Conservation (phyloP, 2,113 vertebrate species). For the Eupsittula cactorum region DNA sequence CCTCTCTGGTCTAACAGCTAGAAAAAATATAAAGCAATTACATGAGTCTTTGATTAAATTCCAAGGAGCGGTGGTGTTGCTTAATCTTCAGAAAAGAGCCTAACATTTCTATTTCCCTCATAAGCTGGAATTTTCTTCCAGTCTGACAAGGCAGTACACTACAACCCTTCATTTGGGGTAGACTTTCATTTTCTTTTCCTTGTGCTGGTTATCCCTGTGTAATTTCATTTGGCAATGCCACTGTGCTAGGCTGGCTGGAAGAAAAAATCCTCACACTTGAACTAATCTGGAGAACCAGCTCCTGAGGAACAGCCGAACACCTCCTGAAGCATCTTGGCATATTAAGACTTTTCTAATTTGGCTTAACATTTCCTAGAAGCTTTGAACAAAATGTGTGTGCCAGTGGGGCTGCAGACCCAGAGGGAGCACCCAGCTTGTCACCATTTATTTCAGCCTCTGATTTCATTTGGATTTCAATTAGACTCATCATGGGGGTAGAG, state of each 20-base stretch:
- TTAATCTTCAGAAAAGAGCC: not conserved
- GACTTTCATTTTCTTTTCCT: not conserved
- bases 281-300: not conserved
- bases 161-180: not conserved
- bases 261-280: not conserved
- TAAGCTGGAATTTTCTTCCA: not conserved
- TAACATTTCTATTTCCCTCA: not conserved
- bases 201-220: not conserved
- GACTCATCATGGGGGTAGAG: not conserved
- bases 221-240: not conserved
- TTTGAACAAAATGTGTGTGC: not conserved
- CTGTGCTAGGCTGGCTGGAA: not conserved
- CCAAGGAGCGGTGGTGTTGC: not conserved
- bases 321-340: not conserved
- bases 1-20: not conserved
- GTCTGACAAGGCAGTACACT: not conserved
- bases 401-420: not conserved
- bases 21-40: not conserved
- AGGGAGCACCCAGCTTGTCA: not conserved
- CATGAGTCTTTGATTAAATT: not conserved
- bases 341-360: not conserved
- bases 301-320: not conserved
- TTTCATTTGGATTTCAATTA: slow-evolving; percentile 11
- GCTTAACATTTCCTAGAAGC: not conserved
- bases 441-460: not conserved